A percentile compares a stretch with the other conserved stretches of the same genome.
Conservation (phyloP, 2,113 vertebrate genomes). For the Octodon degus region DNA sequence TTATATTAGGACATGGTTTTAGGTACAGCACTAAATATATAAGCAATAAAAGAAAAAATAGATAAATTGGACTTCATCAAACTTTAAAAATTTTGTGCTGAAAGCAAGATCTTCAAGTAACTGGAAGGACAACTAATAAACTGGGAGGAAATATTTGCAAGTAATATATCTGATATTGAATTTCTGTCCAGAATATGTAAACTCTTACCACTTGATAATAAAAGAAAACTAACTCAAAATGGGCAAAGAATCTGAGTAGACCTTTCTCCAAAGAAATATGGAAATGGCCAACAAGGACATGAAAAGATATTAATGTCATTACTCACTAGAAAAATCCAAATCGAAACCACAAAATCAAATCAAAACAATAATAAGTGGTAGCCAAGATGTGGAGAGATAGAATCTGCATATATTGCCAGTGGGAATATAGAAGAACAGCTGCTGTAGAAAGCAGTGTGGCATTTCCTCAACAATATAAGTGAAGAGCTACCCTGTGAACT, state of each 20-base stretch:
- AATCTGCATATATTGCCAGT: constrained; percentile 6
- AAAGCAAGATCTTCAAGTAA: constrained; percentile 40
- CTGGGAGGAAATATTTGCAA: constrained; percentile 25
- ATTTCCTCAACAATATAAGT: constrained; percentile 38
- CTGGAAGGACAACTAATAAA: not conserved
- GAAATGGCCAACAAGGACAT: constrained; percentile 24
- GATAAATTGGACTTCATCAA: not conserved
- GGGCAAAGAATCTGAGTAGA: constrained; percentile 1
- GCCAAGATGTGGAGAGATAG: not conserved
- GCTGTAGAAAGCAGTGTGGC: not conserved
- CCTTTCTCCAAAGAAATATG: constrained; percentile 44
- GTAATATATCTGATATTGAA: constrained; percentile 23
- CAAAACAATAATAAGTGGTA: not conserved
- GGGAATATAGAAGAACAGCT: not conserved
- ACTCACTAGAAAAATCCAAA: constrained; percentile 35
- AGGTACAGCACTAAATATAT: constrained; percentile 18
- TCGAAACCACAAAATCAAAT: constrained; percentile 49
- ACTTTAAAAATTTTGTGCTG: constrained; percentile 9
- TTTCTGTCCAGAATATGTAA: constrained; percentile 41
- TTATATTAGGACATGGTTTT: constrained; percentile 30
- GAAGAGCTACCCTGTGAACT: not conserved
- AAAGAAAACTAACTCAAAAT: constrained; percentile 40
- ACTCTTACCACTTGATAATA: constrained; percentile 36
- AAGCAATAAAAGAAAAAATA: constrained; percentile 41
- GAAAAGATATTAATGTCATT: constrained; percentile 50